Conservation (phyloP, 2,113 vertebrate species). For the Pelmatolapia mariae region DNA sequence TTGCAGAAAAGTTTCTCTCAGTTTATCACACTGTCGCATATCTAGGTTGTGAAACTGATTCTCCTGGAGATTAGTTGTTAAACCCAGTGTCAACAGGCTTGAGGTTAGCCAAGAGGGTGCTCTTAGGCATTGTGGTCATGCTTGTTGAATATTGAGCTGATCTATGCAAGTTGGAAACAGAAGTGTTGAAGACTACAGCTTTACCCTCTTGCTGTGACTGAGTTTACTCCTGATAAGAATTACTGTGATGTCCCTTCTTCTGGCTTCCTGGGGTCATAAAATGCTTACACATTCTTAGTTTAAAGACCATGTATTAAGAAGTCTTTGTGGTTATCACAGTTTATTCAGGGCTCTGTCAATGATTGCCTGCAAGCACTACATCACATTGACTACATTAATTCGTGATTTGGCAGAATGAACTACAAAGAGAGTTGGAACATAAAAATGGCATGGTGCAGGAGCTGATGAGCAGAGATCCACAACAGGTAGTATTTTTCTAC, state of each 20-base stretch:
- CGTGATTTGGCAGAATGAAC: conserved; percentile 62
- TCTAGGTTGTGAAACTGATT: background rate
- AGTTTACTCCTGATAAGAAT: background rate
- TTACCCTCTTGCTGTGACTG: background rate
- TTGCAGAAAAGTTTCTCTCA: background rate
- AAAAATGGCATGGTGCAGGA: conserved; percentile 80
- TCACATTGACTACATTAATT: background rate
- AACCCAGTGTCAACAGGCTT: background rate
- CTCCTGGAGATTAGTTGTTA: background rate
- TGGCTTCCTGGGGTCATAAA: background rate
- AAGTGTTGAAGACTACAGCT: background rate
- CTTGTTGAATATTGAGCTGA: background rate
- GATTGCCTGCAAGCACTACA: background rate
- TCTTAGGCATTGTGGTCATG: background rate
- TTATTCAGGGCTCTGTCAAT: background rate
- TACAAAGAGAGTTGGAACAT: conserved; percentile 83
- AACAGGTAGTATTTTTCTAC: conserved; percentile 72
- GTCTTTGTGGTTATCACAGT: background rate
- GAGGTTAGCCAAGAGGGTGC: background rate
- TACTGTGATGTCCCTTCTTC: background rate
- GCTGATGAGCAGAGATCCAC: conserved; percentile 77
- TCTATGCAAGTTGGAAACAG: background rate
- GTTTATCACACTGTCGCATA: fast-evolving
- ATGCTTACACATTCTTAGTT: background rate
- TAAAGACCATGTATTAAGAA: background rate